Evolutionary conservation across 2,888 invertebrate genomes (phyloP), one percentile per base, ranked within the genome.

Genomic region (Aleiodes testaceus): DNA sequence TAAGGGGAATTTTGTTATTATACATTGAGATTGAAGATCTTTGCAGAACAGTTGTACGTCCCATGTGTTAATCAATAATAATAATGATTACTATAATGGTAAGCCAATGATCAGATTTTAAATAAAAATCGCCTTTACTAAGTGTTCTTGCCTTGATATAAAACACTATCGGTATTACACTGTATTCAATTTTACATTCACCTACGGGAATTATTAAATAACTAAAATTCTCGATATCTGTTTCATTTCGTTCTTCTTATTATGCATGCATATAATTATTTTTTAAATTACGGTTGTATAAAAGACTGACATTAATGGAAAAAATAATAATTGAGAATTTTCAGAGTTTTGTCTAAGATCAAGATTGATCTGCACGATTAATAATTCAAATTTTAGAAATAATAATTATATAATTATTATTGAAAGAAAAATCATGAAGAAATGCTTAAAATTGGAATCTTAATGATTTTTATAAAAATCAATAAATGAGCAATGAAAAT

Each of bases 231-330:
- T 14, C 12, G 14, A 55, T 26, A 22, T 53, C 30, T 36, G 22
- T 44, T 45, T 42, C 14, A 1, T 55, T 42, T 14, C 14, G 12
- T 16, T 68, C 16, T 47, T 30, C 49, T 45, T 68, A 18, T 30
- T 18, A 16, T 16, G 36, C 42, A 36, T 59, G 42, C 42, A 59
- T 42, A 59, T 42, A 16, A 47, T 59, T 52, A 4, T 42, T 63
- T 66, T 44, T 22, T 52, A 14, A 50, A 42, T 50, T 59, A 36
- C 26, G n/a, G 59, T 59, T 61, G 11, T 36, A 70, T 49, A 12
- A 45, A 69, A 69, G 64, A 69, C 69, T 71, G 63, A 66, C 61
- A 44, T 52, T 63, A 49, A 44, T 71, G 12, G 59, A 22, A 66
- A 49, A 20, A 45, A 44, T 72, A 52, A 45, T 72, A 67, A 18